phyloP scores from a whole-genome alignment of 2,113 vertebrate species.

The Montifringilla adamsi region DNA sequence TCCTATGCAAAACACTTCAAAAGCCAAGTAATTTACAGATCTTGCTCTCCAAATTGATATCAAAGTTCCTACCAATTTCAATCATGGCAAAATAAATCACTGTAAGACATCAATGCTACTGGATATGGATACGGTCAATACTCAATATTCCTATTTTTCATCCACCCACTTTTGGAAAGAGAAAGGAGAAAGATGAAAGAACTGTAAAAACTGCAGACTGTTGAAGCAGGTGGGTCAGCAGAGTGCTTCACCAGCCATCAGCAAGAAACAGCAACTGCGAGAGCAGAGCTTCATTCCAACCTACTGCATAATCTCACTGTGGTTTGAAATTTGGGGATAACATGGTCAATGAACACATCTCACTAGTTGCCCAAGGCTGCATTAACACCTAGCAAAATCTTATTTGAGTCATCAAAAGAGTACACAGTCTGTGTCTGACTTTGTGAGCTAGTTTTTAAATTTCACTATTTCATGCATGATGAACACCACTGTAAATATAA shows the following conservation, averaged over 20 bases:
- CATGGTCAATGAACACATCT: background rate
- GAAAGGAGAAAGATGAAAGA: background rate
- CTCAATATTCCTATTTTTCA: background rate
- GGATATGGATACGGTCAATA: background rate
- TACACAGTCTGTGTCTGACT: background rate
- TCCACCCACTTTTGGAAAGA: background rate
- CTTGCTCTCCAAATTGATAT: background rate
- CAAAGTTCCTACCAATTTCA: background rate
- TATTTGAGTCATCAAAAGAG: background rate
- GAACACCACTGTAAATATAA: background rate
- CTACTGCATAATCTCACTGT: background rate
- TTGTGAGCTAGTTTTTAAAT: background rate
- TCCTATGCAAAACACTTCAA: conserved; percentile 44
- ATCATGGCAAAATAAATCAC: background rate
- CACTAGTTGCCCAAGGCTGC: background rate
- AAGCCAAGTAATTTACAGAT: conserved; percentile 29
- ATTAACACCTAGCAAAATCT: conserved; percentile 4
- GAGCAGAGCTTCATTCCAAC: background rate
- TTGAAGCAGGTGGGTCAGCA: background rate
- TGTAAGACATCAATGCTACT: background rate
- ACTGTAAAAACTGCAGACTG: background rate
- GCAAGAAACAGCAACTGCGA: background rate
- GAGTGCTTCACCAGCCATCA: background rate
- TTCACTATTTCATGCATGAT: background rate
- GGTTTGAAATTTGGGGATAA: background rate